phyloP scores from a whole-genome alignment of 2,113 vertebrate species.

The Henicopernis longicauda region DNA sequence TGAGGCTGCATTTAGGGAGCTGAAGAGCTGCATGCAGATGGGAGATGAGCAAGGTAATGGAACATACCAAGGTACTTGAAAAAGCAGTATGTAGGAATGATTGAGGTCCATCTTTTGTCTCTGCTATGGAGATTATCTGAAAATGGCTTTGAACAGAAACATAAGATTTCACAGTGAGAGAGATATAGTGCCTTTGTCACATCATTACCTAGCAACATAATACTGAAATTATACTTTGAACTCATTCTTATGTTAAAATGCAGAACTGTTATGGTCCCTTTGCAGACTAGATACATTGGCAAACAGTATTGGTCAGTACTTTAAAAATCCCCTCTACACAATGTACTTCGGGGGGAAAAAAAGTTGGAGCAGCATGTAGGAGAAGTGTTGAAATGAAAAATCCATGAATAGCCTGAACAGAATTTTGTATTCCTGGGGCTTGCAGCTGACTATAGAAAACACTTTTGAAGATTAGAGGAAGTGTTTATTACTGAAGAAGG shows the following conservation, averaged over 20 bases:
- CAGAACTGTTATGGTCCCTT: background rate
- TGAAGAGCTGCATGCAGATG: background rate
- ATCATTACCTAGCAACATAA: background rate
- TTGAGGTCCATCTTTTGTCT: background rate
- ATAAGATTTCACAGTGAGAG: background rate
- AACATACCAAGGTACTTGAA: background rate
- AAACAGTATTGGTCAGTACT: background rate
- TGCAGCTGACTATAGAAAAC: background rate
- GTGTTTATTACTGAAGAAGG: background rate
- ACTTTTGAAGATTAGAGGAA: background rate
- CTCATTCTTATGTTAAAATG: background rate
- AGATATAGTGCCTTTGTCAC: background rate
- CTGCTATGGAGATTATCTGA: background rate
- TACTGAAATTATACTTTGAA: background rate
- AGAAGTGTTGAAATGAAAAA: background rate
- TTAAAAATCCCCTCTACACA: background rate
- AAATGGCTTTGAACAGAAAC: conserved; percentile 33
- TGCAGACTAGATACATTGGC: background rate
- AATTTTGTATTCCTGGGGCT: background rate
- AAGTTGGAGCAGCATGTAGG: background rate
- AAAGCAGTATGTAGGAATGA: background rate
- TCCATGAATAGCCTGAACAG: background rate
- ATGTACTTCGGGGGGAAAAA: background rate
- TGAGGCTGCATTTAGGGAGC: background rate
- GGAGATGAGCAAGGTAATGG: background rate